phyloP scores from a whole-genome alignment of 2,888 invertebrate genomes.

The Desoria tigrina region DNA sequence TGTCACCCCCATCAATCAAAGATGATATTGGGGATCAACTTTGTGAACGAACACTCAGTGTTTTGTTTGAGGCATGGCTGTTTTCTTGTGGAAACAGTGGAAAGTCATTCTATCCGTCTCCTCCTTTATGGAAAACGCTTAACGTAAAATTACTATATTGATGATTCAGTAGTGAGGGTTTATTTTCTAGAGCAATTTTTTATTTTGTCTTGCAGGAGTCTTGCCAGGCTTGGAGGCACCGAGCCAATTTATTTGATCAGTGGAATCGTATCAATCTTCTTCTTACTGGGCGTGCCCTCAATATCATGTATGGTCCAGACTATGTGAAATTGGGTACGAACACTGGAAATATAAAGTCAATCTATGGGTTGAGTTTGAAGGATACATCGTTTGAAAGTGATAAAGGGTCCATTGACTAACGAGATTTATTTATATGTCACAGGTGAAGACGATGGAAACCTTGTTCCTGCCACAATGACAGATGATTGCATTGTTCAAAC shows the following conservation, averaged over 20 bases:
- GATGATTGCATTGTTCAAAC: slow-evolving; percentile 89
- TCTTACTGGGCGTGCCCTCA: slow-evolving; percentile 78
- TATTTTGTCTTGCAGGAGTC: slow-evolving; percentile 67
- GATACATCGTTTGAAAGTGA: no score
- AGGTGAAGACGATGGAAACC: slow-evolving; percentile 82
- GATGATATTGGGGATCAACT: slow-evolving; percentile 95
- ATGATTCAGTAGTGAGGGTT: no score
- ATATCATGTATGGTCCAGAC: slow-evolving; percentile 81
- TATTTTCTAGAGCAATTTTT: no score
- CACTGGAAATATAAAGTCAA: no score
- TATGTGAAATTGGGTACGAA: slow-evolving; percentile 50
- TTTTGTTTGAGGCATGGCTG: slow-evolving; percentile 86
- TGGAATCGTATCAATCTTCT: slow-evolving; percentile 92
- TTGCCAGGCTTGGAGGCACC: slow-evolving; percentile 91
- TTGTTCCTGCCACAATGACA: slow-evolving; percentile 81
- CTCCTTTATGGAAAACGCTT: slow-evolving; percentile 92
- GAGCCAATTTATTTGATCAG: slow-evolving; percentile 86
- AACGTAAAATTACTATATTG: no score
- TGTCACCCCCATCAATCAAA: slow-evolving; percentile 89
- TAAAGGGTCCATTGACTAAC: no score
- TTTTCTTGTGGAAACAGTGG: slow-evolving; percentile 71
- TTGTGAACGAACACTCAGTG: slow-evolving; percentile 89
- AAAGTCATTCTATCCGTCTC: slow-evolving; percentile 82
- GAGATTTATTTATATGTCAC: slow-evolving; percentile 32
- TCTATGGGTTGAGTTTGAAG: slow-evolving; percentile 10